These are phyloP conservation scores for Mechanitis mazaeus DNA, from an alignment of 2,888 invertebrate species.

Conservation along the genomic window DNA sequence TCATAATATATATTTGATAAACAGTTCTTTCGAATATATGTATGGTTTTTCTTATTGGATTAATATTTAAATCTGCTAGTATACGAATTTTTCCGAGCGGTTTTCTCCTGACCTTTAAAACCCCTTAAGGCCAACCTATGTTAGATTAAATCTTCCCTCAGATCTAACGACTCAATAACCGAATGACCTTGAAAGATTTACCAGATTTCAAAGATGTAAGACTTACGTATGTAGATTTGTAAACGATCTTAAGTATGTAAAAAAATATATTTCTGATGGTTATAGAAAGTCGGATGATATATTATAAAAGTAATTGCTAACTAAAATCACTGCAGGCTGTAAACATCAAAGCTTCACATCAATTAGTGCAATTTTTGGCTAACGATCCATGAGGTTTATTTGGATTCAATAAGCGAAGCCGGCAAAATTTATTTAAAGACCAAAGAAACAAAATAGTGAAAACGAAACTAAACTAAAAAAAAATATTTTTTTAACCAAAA, in stretches of 20 bases:
- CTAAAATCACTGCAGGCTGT: conserved; percentile 15
- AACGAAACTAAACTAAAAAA: no score
- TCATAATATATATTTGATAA: neutral
- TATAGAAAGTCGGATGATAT: neutral
- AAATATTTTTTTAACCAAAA: no score
- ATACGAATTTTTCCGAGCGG: no score
- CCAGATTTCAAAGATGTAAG: neutral
- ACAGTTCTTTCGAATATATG: no score
- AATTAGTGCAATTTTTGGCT: conserved; percentile 52
- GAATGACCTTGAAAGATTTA: no score
- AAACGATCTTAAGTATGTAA: neutral
- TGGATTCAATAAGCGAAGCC: conserved; percentile 64
- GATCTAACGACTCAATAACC: no score
- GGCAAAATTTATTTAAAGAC: conserved; percentile 24
- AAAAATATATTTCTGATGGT: neutral
- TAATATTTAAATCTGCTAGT: no score
- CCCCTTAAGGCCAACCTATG: no score
- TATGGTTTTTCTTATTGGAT: no score
- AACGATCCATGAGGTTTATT: conserved; percentile 62
- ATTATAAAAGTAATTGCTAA: conserved; percentile 7
- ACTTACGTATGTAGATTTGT: neutral
- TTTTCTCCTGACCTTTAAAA: no score
- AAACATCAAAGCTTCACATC: conserved; percentile 31
- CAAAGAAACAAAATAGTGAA: conserved; percentile 3
- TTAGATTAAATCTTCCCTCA: no score